phyloP scores from a whole-genome alignment of 1,140 invertebrate species.

The Drosophila bocki region DNA sequence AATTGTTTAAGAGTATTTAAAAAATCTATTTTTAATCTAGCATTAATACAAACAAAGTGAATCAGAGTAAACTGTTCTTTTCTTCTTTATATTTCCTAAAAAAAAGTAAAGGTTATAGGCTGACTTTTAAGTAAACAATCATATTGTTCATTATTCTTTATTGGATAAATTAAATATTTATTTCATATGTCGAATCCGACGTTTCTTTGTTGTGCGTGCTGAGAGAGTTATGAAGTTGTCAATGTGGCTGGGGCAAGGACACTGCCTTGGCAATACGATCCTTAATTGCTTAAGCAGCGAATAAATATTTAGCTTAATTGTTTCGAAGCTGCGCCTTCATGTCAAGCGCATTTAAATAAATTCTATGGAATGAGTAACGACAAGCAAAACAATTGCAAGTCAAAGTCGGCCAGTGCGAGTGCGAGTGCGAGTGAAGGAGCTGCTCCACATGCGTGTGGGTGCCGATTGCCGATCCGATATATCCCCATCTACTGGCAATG shows the following conservation, averaged over 20 bases:
- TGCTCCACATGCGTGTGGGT: constrained; percentile 57
- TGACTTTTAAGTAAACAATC: not conserved
- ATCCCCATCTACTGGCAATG: constrained; percentile 46
- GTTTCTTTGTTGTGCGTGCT: not conserved
- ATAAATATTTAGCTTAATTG: constrained; percentile 71
- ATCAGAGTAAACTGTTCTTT: too few species aligned
- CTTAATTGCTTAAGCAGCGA: constrained; percentile 62
- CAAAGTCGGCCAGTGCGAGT: constrained; percentile 53
- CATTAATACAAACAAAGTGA: too few species aligned
- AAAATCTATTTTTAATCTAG: too few species aligned
- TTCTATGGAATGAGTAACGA: constrained; percentile 31
- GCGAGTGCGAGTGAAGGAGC: constrained; percentile 52
- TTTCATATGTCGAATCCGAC: too few species aligned
- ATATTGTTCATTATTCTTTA: not conserved
- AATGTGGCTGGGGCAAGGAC: constrained; percentile 56
- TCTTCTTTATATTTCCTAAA: too few species aligned
- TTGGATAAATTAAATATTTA: not conserved
- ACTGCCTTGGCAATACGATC: constrained; percentile 58
- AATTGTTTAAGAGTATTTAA: too few species aligned
- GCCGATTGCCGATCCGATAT: constrained; percentile 13
- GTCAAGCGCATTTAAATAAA: constrained; percentile 61
- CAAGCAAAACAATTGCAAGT: constrained; percentile 65
- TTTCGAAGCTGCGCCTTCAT: constrained; percentile 42
- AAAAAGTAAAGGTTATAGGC: not conserved
- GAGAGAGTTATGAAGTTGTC: constrained; percentile 12